Conservation (phyloP, 2,113 vertebrate genomes). For the Piaya cayana region DNA sequence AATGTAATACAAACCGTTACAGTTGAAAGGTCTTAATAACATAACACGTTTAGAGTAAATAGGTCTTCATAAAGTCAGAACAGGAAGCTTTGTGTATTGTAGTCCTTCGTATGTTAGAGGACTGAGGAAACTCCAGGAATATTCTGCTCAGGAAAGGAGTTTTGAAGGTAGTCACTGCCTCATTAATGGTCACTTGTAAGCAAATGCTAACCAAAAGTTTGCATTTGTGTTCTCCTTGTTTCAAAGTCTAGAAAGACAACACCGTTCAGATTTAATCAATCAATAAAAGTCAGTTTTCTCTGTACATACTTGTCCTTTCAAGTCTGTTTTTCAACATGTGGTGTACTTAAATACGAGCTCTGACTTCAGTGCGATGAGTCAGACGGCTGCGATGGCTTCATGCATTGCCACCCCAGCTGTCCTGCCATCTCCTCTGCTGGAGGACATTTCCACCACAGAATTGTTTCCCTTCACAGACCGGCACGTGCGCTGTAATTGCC, state of each 20-base stretch:
- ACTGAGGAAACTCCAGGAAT: background rate
- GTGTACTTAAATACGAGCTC: too few relatives aligned
- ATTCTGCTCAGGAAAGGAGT: background rate
- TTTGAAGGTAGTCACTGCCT: background rate
- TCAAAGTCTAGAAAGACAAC: background rate
- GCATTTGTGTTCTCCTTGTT: background rate
- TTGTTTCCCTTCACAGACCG: too few relatives aligned
- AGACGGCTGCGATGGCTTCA: too few relatives aligned
- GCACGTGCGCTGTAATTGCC: background rate
- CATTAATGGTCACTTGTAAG: background rate
- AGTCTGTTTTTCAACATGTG: too few relatives aligned
- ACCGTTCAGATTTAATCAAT: background rate
- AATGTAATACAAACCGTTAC: background rate
- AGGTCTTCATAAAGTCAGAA: background rate
- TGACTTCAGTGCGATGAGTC: too few relatives aligned
- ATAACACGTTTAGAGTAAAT: background rate
- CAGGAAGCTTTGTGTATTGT: background rate
- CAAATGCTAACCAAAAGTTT: background rate
- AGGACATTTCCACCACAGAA: background rate
- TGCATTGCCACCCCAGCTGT: too few relatives aligned
- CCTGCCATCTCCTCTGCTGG: background rate
- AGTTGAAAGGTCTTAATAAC: background rate
- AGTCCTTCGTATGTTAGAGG: background rate
- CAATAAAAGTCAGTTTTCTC: background rate
- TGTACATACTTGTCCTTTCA: background rate